Percentiles rank a stretch among this genome's conserved stretches.
phyloP scores from a whole-genome alignment of 2,113 vertebrate genomes.

The Calonectris borealis region DNA sequence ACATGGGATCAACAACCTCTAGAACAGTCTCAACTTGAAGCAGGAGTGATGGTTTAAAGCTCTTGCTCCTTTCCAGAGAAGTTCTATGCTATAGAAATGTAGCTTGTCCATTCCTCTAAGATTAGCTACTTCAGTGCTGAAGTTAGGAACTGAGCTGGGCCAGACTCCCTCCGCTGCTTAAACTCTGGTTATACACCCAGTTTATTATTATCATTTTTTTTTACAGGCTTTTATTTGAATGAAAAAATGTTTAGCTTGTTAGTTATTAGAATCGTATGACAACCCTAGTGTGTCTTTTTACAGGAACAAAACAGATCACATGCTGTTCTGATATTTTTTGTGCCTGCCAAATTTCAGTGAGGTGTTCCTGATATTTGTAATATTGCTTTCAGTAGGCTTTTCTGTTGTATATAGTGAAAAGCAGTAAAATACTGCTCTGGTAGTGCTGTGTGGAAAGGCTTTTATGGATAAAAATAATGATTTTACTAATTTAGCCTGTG shows the following conservation, averaged over 20 bases:
- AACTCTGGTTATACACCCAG: not conserved
- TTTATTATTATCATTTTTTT: not conserved
- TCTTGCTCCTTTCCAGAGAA: not conserved
- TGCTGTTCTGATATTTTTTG: not conserved
- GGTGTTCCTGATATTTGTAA: not conserved
- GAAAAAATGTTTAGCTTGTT: not conserved
- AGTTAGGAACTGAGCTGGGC: not conserved
- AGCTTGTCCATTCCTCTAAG: not conserved
- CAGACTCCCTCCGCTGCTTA: not conserved
- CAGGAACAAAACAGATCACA: not conserved
- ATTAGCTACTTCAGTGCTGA: not conserved
- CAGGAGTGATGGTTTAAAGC: not conserved
- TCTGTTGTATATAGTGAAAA: not conserved
- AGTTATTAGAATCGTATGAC: not conserved
- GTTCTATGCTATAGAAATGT: not conserved
- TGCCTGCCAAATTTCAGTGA: not conserved
- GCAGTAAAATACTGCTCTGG: not conserved
- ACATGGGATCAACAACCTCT: not conserved
- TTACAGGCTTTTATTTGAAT: not conserved
- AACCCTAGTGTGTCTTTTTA: not conserved
- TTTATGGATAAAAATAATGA: not conserved
- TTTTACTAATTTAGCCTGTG: not conserved
- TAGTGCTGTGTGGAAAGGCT: not conserved
- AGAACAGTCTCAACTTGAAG: not conserved
- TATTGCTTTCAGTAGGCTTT: constrained; percentile 8